Percentiles rank a stretch among this genome's conserved stretches.
Conservation (phyloP, 2,113 vertebrate species). For the Ailurus styani region DNA sequence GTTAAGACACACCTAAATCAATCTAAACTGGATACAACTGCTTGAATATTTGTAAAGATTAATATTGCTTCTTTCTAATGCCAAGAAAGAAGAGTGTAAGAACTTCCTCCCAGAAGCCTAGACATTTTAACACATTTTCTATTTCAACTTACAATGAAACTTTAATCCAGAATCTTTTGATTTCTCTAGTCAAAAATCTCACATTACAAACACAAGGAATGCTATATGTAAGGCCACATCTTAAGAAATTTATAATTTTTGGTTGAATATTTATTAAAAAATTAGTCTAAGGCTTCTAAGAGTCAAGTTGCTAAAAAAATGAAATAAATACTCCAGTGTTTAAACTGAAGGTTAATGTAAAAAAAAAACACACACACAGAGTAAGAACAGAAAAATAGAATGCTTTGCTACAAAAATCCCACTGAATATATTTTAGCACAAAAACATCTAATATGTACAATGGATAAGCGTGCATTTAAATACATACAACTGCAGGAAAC, state of each 20-base stretch:
- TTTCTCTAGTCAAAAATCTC: conserved; percentile 54
- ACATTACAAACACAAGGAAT: conserved; percentile 63
- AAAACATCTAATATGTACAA: conserved; percentile 80
- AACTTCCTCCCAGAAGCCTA: conserved; percentile 74
- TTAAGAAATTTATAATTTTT: conserved; percentile 72
- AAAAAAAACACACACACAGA: conserved; percentile 45
- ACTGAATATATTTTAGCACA: conserved; percentile 79
- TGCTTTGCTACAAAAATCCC: conserved; percentile 75
- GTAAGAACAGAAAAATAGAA: conserved; percentile 78
- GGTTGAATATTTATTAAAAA: conserved; percentile 60
- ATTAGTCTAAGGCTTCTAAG: conserved; percentile 77
- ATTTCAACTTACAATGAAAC: conserved; percentile 57
- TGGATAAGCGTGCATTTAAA: conserved; percentile 72
- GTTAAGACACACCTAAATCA: conserved; percentile 68
- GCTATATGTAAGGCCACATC: conserved; percentile 80
- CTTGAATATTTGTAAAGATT: conserved; percentile 60
- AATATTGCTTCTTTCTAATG: conserved; percentile 63
- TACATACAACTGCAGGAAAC: conserved; percentile 76
- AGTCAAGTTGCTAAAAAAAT: conserved; percentile 73
- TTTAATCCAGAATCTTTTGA: conserved; percentile 48
- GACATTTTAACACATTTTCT: conserved; percentile 62
- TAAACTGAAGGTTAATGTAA: conserved; percentile 74
- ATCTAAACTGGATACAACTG: conserved; percentile 52
- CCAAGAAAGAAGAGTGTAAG: conserved; percentile 65
- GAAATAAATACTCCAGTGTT: conserved; percentile 68